Evolutionary conservation across 2,888 invertebrate genomes (phyloP).

Genomic region (Macrophya annulata): DNA sequence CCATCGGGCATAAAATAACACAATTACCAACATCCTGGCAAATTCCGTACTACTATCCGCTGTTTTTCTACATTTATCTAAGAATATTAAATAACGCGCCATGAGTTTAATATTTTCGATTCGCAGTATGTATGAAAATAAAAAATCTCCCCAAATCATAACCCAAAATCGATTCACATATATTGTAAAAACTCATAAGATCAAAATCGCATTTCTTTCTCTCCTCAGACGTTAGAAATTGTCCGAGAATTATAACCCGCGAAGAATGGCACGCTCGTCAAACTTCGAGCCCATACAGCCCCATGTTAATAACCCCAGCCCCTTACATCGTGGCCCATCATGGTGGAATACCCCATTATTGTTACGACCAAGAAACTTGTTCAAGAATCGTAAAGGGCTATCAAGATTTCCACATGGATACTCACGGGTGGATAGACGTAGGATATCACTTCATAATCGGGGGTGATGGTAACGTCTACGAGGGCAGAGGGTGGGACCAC

Average conservation of each 20-base stretch:
- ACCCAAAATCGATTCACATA: neutral
- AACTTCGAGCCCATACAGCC: constrained; percentile 60
- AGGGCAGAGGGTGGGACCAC: constrained; percentile 79
- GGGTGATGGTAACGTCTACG: constrained; percentile 80
- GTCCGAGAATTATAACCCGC: constrained; percentile 72
- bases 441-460: constrained; percentile 81
- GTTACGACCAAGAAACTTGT: constrained; percentile 70
- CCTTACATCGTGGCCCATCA: constrained; percentile 78
- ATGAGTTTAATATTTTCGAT: neutral
- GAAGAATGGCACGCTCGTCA: constrained; percentile 76
- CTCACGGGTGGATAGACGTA: constrained; percentile 77
- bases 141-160: neutral
- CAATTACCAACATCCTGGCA: constrained; percentile 13
- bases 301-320: constrained; percentile 67
- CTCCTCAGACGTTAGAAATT: constrained; percentile 54
- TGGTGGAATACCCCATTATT: constrained; percentile 73
- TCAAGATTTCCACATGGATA: constrained; percentile 77
- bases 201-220: neutral
- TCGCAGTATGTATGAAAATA: neutral
- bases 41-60: neutral
- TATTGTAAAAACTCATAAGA: neutral
- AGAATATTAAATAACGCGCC: neutral
- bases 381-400: constrained; percentile 73
- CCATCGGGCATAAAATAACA: constrained; percentile 12
- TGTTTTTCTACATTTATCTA: neutral